phyloP scores from a whole-genome alignment of 2,888 invertebrate genomes.

The Melangyna quadrimaculata region DNA sequence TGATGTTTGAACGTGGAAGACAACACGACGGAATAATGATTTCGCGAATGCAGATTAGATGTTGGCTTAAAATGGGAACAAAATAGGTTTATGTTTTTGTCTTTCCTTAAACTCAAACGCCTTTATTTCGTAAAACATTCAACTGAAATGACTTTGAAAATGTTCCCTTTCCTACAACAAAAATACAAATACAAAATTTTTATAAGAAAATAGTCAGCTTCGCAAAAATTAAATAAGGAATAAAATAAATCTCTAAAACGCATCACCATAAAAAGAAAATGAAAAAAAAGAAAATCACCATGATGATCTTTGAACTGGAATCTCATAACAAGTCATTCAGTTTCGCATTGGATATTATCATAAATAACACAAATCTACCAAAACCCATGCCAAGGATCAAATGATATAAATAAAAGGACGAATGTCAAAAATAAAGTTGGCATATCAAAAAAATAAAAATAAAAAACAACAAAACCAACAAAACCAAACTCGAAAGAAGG shows the following conservation, averaged over 20 bases:
- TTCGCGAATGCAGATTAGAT: not conserved
- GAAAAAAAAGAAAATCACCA: not conserved
- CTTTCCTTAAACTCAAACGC: not conserved
- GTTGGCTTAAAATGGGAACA: not conserved
- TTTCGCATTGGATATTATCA: slow-evolving; percentile 56
- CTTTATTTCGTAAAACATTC: not conserved
- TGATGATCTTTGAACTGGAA: slow-evolving; percentile 26
- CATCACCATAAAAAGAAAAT: not conserved
- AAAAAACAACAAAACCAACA: too few species aligned
- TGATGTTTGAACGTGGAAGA: slow-evolving; percentile 10
- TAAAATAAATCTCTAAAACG: not conserved
- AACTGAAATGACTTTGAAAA: not conserved
- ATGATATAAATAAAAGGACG: slow-evolving; percentile 27
- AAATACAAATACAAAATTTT: too few species aligned
- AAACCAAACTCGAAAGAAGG: not conserved
- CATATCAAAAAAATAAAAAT: slow-evolving; percentile 21
- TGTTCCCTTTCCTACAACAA: too few species aligned
- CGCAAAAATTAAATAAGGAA: too few species aligned
- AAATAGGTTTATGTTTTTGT: not conserved
- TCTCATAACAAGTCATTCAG: slow-evolving; percentile 64
- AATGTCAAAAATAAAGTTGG: slow-evolving; percentile 50
- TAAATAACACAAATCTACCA: slow-evolving; percentile 45
- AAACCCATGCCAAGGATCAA: slow-evolving; percentile 10
- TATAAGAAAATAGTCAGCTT: too few species aligned
- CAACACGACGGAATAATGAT: not conserved